Conservation (phyloP, 2,113 vertebrate genomes). For the Prinia subflava region DNA sequence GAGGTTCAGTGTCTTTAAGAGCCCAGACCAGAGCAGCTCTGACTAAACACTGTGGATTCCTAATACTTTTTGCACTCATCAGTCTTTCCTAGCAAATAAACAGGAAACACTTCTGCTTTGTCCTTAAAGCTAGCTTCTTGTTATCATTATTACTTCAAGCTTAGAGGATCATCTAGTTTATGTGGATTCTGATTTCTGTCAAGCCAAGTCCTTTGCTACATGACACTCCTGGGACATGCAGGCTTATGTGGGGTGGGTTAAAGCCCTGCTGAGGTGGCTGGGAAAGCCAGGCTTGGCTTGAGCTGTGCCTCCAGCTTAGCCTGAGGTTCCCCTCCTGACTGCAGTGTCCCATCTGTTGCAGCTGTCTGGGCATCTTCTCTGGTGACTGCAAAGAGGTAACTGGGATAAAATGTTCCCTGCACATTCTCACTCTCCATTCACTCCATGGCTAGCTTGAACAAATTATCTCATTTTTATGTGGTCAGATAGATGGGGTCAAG, state of each 20-base stretch:
- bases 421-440: not conserved
- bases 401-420: not conserved
- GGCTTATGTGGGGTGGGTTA: not conserved
- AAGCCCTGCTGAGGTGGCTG: not conserved
- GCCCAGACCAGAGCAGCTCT: not conserved
- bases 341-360: accelerated
- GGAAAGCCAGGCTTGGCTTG: not conserved
- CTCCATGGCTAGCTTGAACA: not conserved
- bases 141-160: not conserved
- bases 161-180: not conserved
- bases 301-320: not conserved
- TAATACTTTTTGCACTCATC: not conserved
- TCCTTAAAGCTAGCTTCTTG: not conserved
- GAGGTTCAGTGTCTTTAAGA: not conserved
- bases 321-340: not conserved
- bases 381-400: not conserved
- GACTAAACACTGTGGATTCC: not conserved
- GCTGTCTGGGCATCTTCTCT: not conserved
- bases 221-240: not conserved
- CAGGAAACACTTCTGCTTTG: not conserved
- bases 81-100: not conserved
- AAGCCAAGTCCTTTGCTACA: not conserved
- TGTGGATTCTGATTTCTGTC: not conserved
- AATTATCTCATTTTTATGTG: not conserved
- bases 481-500: not conserved